Evolutionary conservation across 2,888 invertebrate species (phyloP).

Genomic region (Agriotes lineatus): DNA sequence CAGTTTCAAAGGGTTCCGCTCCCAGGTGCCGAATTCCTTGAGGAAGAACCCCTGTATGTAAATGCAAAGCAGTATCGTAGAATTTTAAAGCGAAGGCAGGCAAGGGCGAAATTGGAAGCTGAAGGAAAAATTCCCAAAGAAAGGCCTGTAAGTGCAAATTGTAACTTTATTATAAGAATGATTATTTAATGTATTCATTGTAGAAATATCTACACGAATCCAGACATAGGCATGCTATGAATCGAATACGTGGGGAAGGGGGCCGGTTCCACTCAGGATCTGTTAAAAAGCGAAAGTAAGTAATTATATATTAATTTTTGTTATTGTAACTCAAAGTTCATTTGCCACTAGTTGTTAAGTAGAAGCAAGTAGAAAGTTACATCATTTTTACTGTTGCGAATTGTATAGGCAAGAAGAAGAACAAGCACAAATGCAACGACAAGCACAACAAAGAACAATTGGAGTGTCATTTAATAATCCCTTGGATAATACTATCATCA

Average conservation of each 20-base stretch:
- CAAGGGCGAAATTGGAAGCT: slow-evolving; percentile 94
- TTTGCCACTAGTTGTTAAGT: too few relatives aligned
- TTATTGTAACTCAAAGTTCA: too few relatives aligned
- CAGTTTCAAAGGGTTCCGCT: slow-evolving; percentile 73
- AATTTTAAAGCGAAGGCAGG: slow-evolving; percentile 94
- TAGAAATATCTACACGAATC: slow-evolving; percentile 99
- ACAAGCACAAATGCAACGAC: slow-evolving; percentile 52
- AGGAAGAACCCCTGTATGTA: slow-evolving; percentile 97
- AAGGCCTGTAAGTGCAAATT: slow-evolving; percentile 83
- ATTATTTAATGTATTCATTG: slow-evolving; percentile 52
- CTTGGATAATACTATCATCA: slow-evolving; percentile 60
- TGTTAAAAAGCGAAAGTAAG: slow-evolving; percentile 60
- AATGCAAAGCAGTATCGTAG: slow-evolving; percentile 98
- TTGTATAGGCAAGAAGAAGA: too few relatives aligned
- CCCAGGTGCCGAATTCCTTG: slow-evolving; percentile 75
- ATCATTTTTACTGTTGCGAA: too few relatives aligned
- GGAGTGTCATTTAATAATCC: slow-evolving; percentile 61
- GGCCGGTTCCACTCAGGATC: slow-evolving; percentile 91
- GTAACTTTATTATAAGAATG: too few relatives aligned
- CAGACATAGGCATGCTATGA: slow-evolving; percentile 97
- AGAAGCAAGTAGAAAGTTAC: too few relatives aligned
- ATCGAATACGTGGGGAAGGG: slow-evolving; percentile 95
- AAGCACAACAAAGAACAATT: slow-evolving; percentile 59
- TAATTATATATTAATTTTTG: neutral
- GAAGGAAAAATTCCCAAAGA: slow-evolving; percentile 97